Evolutionary conservation across 2,888 invertebrate genomes (phyloP), one percentile per base, ranked within the genome.

Genomic region (Meteorus cinctellus): DNA sequence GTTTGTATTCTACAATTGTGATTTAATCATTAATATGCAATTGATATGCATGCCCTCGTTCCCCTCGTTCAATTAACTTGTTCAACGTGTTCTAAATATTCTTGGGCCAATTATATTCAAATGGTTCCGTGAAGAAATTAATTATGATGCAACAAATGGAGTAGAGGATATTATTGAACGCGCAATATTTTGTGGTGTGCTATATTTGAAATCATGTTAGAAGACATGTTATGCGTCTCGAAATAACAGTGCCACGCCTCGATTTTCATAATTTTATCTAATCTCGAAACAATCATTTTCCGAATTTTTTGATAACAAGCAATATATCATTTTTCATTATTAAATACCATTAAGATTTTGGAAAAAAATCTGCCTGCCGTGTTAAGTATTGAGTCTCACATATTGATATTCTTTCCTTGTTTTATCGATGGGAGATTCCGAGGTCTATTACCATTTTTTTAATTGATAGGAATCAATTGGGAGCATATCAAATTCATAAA

Each of bases 191-290:
- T 62, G 55, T 55, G 19, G 4, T 55, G 81, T 83, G 82, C 85
- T 86, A 86, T 85, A 86, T 86, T 85, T 87, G 83, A 86, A 87
- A 88, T 88, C 87, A 87, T 86, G 86, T 86, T 86, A 87, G 86
- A 87, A 83, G 81, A 81, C 83, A 81, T 72, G 73, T 65, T 75
- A 78, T 67, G 62, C 19, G 73, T 70, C 77, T 73, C 76, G 75
- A 78, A 77, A 77, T 76, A 81, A 78, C 71, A 65, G 67, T 63
- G 16, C 4, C 24, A 41, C 29, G n/a, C 29, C 62, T 27, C 29
- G 12, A 62, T 31, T 29, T 62, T 62, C 1, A 14, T 62, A 2
- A 29, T 83, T 83, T 82, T 24, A 71, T 81, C 82, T 72, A 74
- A 78, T 83, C n/a, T 19, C 4, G 55, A 48, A 24, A 0, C 14